Percentiles rank a stretch among this genome's conserved stretches.
These are phyloP conservation scores for Hofmannophila pseudospretella DNA, from an alignment of 2,888 invertebrate species.

Conservation along the genomic window DNA sequence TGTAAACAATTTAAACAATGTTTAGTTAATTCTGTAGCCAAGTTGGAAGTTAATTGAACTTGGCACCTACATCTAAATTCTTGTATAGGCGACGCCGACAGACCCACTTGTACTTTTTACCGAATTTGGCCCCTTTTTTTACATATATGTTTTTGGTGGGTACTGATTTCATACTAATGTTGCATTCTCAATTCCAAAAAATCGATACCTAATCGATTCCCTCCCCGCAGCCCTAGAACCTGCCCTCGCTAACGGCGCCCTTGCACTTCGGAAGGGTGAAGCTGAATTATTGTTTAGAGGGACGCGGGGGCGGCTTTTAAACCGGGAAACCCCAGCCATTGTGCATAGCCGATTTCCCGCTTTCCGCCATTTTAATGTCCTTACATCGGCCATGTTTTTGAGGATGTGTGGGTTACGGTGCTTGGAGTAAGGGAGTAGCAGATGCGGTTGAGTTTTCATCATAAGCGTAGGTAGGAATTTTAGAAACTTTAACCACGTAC, in stretches of 20 bases:
- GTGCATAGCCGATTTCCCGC: constrained; percentile 75
- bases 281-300: constrained; percentile 74
- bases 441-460: background rate
- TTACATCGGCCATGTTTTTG: constrained; percentile 29
- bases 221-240: constrained; percentile 32
- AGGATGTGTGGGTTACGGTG: constrained; percentile 31
- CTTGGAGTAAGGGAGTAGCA: constrained; percentile 13
- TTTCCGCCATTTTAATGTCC: constrained; percentile 74
- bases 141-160: too few species aligned
- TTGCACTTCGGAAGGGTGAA: constrained; percentile 77
- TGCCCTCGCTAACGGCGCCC: constrained; percentile 72
- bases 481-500: background rate
- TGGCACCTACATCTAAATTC: too few species aligned
- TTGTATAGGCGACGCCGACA: too few species aligned
- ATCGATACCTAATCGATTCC: constrained; percentile 33
- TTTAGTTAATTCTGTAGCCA: too few species aligned
- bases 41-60: too few species aligned
- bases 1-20: too few species aligned
- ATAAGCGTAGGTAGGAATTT: background rate
- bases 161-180: too few species aligned
- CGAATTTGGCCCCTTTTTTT: too few species aligned
- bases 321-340: constrained; percentile 75
- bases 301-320: constrained; percentile 44
- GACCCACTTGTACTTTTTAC: too few species aligned
- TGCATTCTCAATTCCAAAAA: too few species aligned